Evolutionary conservation across 2,113 vertebrate species (phyloP), one percentile per base, ranked within the genome.

Genomic region (Anhinga rufa): DNA sequence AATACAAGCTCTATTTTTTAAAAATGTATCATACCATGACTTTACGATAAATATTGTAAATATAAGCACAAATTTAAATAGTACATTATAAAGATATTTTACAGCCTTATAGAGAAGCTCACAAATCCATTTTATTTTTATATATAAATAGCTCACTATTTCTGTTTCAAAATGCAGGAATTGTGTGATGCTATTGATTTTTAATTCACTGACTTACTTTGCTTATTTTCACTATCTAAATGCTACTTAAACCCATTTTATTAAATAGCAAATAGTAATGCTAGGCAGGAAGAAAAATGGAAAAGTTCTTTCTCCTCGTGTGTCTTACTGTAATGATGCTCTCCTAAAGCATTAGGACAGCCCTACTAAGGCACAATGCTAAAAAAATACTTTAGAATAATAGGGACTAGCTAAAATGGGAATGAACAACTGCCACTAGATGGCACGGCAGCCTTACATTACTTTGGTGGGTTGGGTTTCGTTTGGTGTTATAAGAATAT

Each of bases 381-480:
- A 96, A 97, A 98, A 96, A 93, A 97, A 77, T 80, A 77, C 38
- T 57, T 90, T 13, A 85, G 70, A 51, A 70, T 74, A 81, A 79
- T 25, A 93, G 1, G 17, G 51, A 51, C 28, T 64, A 64, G 68
- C 18, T 82, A 75, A 84, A 29, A 61, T 3, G 17, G 79, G 44
- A 80, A 70, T 6, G 6, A 48, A 54, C 25, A 88, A 72, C 42
- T 71, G 84, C 98, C 98, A 97, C 98, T 97, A 98, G 98, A 96
- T 98, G 98, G 98, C 98, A 96, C 5, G 46, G 79, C 49, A 95
- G 91, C 57, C 95, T 94, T 88, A 93, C 15, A 20, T 61, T 88
- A 81, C 22, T 87, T 48, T 42, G 7, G 52, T 71, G 55, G 57
- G 77, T 15, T 93, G 80, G 80, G 46, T 91, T 83, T 25, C 14